These are phyloP conservation scores for Pelecanoides urinatrix DNA, from an alignment of 2,113 vertebrate genomes.

Conservation along the genomic window DNA sequence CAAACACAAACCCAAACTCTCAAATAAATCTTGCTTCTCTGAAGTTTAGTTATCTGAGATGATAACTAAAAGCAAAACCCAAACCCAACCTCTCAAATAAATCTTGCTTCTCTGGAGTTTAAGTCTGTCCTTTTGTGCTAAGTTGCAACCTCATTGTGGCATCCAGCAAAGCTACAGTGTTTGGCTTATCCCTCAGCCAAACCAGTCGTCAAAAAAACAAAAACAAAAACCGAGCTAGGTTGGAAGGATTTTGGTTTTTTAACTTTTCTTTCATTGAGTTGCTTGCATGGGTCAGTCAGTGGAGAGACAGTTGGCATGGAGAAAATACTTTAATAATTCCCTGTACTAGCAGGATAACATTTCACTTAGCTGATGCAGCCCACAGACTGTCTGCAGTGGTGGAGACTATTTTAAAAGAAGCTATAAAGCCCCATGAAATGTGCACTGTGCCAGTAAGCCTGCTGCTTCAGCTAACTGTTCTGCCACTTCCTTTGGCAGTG, in stretches of 20 bases:
- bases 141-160: background rate
- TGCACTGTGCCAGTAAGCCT: background rate
- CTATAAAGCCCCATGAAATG: background rate
- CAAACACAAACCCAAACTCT: background rate
- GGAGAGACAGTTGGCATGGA: background rate
- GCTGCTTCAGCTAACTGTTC: constrained; percentile 28
- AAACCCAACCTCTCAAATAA: background rate
- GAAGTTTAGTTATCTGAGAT: background rate
- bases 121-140: background rate
- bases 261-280: background rate
- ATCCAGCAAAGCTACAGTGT: background rate
- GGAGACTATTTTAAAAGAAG: constrained; percentile 6
- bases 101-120: background rate
- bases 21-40: background rate
- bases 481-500: constrained; percentile 26
- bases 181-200: background rate
- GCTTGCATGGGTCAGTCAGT: background rate
- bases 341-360: background rate
- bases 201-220: background rate
- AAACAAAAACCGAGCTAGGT: background rate
- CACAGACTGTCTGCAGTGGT: constrained; percentile 18
- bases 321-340: background rate
- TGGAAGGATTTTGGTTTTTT: background rate
- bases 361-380: background rate
- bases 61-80: background rate